A percentile compares a stretch with the other conserved stretches of the same genome.
phyloP scores from a whole-genome alignment of 1,140 invertebrate species.

The Sycobia sp. region DNA sequence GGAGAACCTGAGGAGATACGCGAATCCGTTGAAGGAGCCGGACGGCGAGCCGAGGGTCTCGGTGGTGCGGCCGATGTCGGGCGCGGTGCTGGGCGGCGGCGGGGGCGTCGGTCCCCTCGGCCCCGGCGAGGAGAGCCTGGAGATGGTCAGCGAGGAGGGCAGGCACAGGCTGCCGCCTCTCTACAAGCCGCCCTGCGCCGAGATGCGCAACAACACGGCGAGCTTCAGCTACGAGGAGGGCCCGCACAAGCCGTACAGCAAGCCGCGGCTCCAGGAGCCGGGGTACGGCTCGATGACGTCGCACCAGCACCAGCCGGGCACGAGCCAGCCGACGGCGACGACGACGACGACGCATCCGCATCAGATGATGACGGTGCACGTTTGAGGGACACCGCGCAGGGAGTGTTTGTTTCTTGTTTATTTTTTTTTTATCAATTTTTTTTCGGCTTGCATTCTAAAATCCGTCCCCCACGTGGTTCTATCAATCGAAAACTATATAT shows the following conservation, averaged over 20 bases:
- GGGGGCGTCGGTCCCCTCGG: constrained; percentile 51
- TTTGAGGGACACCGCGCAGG: constrained; percentile 46
- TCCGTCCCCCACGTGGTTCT: too few relatives aligned
- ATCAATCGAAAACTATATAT: too few relatives aligned
- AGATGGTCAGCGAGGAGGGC: constrained; percentile 67
- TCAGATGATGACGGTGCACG: constrained; percentile 65
- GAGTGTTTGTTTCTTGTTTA: too few relatives aligned
- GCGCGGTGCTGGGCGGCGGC: constrained; percentile 49
- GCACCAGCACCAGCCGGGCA: constrained; percentile 49
- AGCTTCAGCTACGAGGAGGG: constrained; percentile 71
- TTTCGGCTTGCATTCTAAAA: background rate
- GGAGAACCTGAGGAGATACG: constrained; percentile 79
- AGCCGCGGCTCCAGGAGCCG: constrained; percentile 67
- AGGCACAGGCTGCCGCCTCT: constrained; percentile 66
- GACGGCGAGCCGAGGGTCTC: constrained; percentile 63
- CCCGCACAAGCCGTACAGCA: constrained; percentile 77
- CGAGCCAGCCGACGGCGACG: constrained; percentile 48
- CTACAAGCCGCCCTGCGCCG: constrained; percentile 64
- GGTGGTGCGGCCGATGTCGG: constrained; percentile 66
- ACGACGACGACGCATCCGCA: constrained; percentile 57
- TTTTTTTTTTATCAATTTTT: background rate
- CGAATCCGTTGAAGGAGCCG: constrained; percentile 67
- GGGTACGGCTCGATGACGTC: constrained; percentile 37
- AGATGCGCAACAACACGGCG: constrained; percentile 79
- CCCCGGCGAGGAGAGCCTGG: constrained; percentile 66